These are phyloP conservation scores for Carettochelys insculpta DNA, from an alignment of 2,113 vertebrate species.

Conservation along the genomic window DNA sequence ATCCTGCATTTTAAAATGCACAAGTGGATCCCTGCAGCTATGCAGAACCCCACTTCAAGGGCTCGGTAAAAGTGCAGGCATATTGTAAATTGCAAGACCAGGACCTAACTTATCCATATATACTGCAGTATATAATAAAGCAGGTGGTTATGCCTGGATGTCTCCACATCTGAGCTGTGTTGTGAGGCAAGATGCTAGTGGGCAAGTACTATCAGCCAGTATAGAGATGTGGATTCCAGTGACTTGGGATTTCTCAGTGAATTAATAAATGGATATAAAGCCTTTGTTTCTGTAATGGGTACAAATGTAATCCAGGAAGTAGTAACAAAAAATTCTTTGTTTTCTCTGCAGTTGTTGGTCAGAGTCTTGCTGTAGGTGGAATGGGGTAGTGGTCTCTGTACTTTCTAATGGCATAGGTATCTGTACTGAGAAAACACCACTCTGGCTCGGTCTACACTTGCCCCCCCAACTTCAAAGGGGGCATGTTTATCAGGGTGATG, in stretches of 20 bases:
- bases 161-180: accelerated
- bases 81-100: background rate
- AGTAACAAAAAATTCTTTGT: background rate
- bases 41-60: background rate
- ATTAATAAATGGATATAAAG: background rate
- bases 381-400: background rate
- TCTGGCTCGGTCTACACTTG: no score
- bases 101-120: background rate
- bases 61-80: background rate
- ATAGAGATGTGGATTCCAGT: background rate
- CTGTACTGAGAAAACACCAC: background rate
- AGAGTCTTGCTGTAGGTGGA: background rate
- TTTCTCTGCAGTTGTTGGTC: background rate
- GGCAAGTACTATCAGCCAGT: background rate
- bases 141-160: background rate
- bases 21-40: background rate
- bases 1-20: slow-evolving; percentile 15
- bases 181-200: background rate
- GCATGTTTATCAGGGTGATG: no score
- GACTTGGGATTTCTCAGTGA: background rate
- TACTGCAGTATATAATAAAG: background rate
- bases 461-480: no score
- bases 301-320: background rate
- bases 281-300: background rate
- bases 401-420: background rate